phyloP scores from a whole-genome alignment of 2,888 invertebrate genomes.

The Cremastinae sp. region DNA sequence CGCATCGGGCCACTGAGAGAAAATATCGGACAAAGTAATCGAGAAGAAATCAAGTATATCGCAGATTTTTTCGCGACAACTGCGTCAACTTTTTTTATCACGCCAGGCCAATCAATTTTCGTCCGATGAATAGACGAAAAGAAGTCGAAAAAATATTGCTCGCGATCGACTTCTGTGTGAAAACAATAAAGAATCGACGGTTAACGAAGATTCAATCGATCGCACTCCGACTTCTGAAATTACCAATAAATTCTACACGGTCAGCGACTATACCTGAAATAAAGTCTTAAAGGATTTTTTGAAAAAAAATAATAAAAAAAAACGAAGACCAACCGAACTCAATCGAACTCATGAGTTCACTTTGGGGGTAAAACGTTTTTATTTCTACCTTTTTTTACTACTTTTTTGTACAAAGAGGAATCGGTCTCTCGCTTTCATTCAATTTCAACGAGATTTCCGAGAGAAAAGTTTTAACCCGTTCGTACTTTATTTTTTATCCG shows the following conservation, averaged over 20 bases:
- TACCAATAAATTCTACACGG: no score
- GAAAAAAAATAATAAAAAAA: not conserved
- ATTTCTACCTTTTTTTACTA: conserved; percentile 24
- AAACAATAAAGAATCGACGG: conserved; percentile 29
- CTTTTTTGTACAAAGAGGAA: conserved; percentile 17
- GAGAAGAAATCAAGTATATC: conserved; percentile 1
- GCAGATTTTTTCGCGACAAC: not conserved
- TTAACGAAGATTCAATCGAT: conserved; percentile 46
- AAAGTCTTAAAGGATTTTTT: no score
- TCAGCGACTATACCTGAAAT: no score
- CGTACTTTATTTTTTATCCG: conserved; percentile 7
- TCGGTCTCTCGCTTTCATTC: conserved; percentile 9
- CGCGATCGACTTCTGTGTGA: no score
- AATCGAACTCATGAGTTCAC: conserved; percentile 31
- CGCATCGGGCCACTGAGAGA: not conserved
- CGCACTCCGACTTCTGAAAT: conserved; percentile 16
- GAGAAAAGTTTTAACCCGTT: conserved; percentile 1
- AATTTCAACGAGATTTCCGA: conserved; percentile 5
- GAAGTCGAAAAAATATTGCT: no score
- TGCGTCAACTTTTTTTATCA: not conserved
- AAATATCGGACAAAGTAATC: conserved; percentile 21
- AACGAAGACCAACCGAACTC: conserved; percentile 21
- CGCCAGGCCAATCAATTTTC: not conserved
- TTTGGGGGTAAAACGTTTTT: conserved; percentile 43
- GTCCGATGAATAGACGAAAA: no score